phyloP scores from a whole-genome alignment of 2,797 vertebrate genomes.

The Rhinatrema bivittatum region DNA sequence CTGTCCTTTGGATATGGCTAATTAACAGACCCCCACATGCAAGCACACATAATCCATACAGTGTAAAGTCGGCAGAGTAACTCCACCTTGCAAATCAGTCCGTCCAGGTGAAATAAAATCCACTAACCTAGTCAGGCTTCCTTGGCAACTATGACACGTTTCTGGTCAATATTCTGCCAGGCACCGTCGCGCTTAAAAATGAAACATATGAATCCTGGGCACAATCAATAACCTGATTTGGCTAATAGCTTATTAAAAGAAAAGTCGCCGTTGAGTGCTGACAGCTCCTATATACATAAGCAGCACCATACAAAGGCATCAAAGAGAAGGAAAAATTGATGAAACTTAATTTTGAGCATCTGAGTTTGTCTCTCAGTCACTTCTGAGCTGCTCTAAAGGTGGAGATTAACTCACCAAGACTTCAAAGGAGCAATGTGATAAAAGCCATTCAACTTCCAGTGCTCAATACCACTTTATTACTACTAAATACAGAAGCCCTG shows the following conservation, averaged over 20 bases:
- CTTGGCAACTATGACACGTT: too few relatives aligned
- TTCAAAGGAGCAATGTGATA: not conserved
- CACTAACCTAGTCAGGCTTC: too few relatives aligned
- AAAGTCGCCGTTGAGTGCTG: not conserved
- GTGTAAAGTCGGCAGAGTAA: too few relatives aligned
- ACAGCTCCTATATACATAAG: not conserved
- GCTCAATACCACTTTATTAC: constrained; percentile 10
- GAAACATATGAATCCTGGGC: too few relatives aligned
- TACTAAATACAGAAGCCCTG: constrained; percentile 15
- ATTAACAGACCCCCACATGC: too few relatives aligned
- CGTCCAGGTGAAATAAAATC: too few relatives aligned
- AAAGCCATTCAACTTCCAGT: constrained; percentile 5
- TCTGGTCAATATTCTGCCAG: too few relatives aligned
- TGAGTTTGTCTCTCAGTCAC: constrained; percentile 6
- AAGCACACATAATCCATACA: too few relatives aligned
- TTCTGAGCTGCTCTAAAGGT: constrained; percentile 2
- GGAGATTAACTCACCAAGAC: constrained; percentile 5
- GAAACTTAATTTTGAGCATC: constrained; percentile 15
- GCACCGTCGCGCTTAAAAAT: too few relatives aligned
- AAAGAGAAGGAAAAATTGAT: not conserved
- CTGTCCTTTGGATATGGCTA: too few relatives aligned
- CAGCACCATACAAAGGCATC: constrained; percentile 4
- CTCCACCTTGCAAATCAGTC: too few relatives aligned
- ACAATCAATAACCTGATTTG: too few relatives aligned
- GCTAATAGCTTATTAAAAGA: not conserved